Conservation (phyloP, 2,797 vertebrate genomes). For the Tapera naevia region DNA sequence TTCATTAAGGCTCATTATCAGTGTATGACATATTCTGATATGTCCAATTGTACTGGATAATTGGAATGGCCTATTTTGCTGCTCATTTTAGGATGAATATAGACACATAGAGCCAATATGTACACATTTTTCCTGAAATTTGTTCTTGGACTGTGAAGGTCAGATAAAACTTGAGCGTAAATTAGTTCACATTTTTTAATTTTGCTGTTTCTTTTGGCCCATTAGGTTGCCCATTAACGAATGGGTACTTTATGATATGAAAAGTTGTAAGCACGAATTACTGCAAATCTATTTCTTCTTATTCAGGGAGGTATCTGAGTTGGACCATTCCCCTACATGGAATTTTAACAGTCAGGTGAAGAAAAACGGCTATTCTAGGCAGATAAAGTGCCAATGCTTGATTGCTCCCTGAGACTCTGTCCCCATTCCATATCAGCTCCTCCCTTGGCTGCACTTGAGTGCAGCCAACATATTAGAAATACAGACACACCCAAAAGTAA, state of each 20-base stretch:
- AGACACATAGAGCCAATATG: background rate
- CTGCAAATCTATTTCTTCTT: background rate
- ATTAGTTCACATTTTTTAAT: background rate
- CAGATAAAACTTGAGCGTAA: background rate
- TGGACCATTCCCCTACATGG: background rate
- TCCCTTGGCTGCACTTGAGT: background rate
- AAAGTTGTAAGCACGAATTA: background rate
- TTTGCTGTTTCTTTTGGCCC: background rate
- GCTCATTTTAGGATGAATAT: background rate
- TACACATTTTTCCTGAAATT: background rate
- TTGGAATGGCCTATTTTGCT: background rate
- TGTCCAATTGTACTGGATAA: background rate
- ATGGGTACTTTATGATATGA: background rate
- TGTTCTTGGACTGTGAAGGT: background rate
- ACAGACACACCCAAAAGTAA: background rate
- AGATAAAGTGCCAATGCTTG: background rate
- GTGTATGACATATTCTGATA: background rate
- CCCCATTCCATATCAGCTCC: background rate
- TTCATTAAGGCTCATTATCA: background rate
- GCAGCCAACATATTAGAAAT: background rate
- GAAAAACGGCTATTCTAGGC: background rate
- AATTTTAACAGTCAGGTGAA: background rate
- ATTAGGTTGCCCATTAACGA: background rate
- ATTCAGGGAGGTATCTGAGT: background rate
- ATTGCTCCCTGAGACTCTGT: background rate